Evolutionary conservation across 2,797 vertebrate species (phyloP).

Genomic region (Prunella strophiata): DNA sequence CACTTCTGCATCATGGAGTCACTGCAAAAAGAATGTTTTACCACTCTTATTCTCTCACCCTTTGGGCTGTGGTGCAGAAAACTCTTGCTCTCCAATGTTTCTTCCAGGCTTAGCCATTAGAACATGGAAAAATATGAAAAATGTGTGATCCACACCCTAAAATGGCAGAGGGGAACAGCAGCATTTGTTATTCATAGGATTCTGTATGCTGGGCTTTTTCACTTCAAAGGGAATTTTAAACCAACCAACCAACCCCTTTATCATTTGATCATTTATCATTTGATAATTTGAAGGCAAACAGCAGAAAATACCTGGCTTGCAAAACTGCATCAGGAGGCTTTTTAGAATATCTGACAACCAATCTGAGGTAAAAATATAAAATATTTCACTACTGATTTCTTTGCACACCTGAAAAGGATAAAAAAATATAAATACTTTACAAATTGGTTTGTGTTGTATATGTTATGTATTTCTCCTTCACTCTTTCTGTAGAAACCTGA

Average conservation of each 20-base stretch:
- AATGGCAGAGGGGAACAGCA: not conserved
- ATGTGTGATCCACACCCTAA: not conserved
- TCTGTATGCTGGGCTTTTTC: not conserved
- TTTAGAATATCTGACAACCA: not conserved
- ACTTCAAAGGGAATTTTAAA: slow-evolving; percentile 32
- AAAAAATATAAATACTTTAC: not conserved
- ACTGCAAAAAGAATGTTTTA: not conserved
- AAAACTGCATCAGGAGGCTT: not conserved
- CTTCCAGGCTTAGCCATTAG: not conserved
- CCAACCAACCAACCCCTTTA: not conserved
- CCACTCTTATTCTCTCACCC: not conserved
- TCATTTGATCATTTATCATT: slow-evolving; percentile 8
- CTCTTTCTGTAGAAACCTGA: not conserved
- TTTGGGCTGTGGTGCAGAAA: not conserved
- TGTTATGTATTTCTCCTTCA: not conserved
- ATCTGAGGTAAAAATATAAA: not conserved
- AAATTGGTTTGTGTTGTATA: not conserved
- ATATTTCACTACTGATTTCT: not conserved
- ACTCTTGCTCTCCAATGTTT: not conserved
- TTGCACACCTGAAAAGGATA: not conserved
- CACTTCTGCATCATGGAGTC: not conserved
- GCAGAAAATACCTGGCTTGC: not conserved
- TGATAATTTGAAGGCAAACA: slow-evolving; percentile 21
- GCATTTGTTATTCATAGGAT: slow-evolving; percentile 7
- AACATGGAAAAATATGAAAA: not conserved